A percentile compares a stretch with the other conserved stretches of the same genome.
phyloP scores from a whole-genome alignment of 92 coral and sea anemone species.

The Hydrozoanthus gracilis region DNA sequence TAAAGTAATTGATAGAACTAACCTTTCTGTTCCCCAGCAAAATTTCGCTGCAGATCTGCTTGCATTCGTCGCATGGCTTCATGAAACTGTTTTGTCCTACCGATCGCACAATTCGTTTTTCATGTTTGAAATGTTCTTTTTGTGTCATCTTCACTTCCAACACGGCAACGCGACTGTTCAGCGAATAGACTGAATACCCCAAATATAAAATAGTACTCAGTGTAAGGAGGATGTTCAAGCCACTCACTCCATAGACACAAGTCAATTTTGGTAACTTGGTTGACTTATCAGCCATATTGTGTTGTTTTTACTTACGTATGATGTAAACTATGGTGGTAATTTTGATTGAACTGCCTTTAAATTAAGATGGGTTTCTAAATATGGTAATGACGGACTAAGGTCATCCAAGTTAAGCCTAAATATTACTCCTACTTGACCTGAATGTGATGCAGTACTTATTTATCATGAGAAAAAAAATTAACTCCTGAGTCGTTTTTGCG shows the following conservation, averaged over 20 bases:
- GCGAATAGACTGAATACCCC: constrained; percentile 6
- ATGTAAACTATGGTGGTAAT: too few species aligned
- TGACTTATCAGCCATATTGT: not conserved
- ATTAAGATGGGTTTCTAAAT: too few species aligned
- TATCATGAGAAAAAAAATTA: too few species aligned
- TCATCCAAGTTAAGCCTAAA: too few species aligned
- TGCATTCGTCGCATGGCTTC: constrained; percentile 24
- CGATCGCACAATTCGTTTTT: constrained; percentile 6
- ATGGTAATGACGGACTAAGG: too few species aligned
- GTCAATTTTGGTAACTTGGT: not conserved
- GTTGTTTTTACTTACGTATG: too few species aligned
- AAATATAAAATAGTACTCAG: not conserved
- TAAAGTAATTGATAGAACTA: not conserved
- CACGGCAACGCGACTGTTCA: not conserved
- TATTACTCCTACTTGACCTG: too few species aligned
- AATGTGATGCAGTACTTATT: too few species aligned
- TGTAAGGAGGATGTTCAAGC: constrained; percentile 29
- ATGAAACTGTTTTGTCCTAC: not conserved
- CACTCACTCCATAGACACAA: constrained; percentile 25
- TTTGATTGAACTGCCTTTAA: too few species aligned
- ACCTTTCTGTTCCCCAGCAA: not conserved
- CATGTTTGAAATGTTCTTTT: not conserved
- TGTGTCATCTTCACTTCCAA: constrained; percentile 16
- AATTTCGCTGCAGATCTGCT: not conserved
- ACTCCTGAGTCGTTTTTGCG: too few species aligned